phyloP scores from a whole-genome alignment of 2,888 invertebrate genomes.

The Drosophila flavopinicola region DNA sequence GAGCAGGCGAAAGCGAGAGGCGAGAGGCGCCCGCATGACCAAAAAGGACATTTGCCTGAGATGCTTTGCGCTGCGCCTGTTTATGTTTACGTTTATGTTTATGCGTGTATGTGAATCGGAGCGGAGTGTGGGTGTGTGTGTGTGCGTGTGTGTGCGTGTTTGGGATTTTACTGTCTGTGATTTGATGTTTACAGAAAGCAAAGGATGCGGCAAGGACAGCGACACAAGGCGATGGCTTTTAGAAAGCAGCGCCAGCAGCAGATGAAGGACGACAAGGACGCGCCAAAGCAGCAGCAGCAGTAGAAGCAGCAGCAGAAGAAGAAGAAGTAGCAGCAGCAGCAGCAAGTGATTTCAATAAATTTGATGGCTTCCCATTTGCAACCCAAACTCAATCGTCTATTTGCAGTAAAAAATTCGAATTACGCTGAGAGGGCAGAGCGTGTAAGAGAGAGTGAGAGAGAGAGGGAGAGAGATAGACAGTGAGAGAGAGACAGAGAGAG shows the following conservation, averaged over 20 bases:
- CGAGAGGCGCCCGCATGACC: constrained; percentile 57
- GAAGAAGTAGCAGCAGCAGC: constrained; percentile 52
- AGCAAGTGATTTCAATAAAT: constrained; percentile 84
- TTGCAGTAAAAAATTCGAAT: constrained; percentile 79
- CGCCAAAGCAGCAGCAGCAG: constrained; percentile 30
- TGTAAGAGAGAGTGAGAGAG: background rate
- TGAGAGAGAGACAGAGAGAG: background rate
- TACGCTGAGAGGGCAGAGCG: constrained; percentile 55
- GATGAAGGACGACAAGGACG: constrained; percentile 38
- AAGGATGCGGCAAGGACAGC: constrained; percentile 68
- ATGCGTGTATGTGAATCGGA: constrained; percentile 46
- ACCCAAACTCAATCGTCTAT: constrained; percentile 80
- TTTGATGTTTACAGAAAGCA: constrained; percentile 77
- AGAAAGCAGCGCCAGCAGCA: constrained; percentile 31
- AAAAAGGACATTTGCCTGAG: constrained; percentile 64
- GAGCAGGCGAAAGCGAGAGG: background rate
- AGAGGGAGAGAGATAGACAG: background rate
- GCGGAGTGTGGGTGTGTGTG: too few species aligned
- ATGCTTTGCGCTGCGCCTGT: constrained; percentile 58
- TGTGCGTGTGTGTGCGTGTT: constrained; percentile 35
- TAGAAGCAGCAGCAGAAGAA: constrained; percentile 33
- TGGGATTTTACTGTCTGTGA: constrained; percentile 75
- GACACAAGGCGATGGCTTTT: constrained; percentile 29
- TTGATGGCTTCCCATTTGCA: constrained; percentile 83
- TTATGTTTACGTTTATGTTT: constrained; percentile 75